Conservation (phyloP, 1,140 invertebrate species). For the Temnothorax longispinosus region DNA sequence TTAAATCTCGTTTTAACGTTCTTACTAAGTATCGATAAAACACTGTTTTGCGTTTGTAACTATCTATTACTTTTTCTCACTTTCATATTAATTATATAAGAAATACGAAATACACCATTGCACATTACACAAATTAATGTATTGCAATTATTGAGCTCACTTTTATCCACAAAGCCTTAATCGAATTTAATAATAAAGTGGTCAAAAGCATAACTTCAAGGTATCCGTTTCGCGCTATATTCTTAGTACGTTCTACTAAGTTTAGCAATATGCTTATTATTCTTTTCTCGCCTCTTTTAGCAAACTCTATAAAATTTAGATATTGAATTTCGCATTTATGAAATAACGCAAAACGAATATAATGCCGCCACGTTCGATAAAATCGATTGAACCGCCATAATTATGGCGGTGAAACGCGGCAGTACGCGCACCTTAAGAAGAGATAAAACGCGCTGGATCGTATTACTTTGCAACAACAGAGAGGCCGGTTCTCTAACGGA, state of each 20-base stretch:
- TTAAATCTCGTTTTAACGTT: background rate
- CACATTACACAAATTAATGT: background rate
- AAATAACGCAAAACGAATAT: background rate
- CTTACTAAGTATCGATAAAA: background rate
- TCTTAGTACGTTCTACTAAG: background rate
- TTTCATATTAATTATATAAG: background rate
- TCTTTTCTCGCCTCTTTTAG: background rate
- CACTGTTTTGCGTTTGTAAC: background rate
- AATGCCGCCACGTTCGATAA: background rate
- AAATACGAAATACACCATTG: background rate
- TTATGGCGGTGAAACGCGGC: background rate
- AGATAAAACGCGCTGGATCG: constrained; percentile 48
- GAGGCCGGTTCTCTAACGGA: constrained; percentile 44
- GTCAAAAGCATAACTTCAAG: background rate
- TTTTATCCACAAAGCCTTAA: background rate
- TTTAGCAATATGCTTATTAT: background rate
- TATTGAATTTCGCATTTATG: background rate
- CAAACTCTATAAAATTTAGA: background rate
- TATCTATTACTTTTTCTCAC: background rate
- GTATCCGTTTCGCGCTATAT: background rate
- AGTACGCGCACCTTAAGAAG: constrained; percentile 35
- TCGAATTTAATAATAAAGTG: background rate
- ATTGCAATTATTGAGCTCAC: constrained; percentile 2
- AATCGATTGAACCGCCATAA: constrained; percentile 12
- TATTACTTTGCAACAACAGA: constrained; percentile 54